Base-by-base conservation (phyloP, 2,113 vertebrate species). In the Podiceps cristatus region DNA sequence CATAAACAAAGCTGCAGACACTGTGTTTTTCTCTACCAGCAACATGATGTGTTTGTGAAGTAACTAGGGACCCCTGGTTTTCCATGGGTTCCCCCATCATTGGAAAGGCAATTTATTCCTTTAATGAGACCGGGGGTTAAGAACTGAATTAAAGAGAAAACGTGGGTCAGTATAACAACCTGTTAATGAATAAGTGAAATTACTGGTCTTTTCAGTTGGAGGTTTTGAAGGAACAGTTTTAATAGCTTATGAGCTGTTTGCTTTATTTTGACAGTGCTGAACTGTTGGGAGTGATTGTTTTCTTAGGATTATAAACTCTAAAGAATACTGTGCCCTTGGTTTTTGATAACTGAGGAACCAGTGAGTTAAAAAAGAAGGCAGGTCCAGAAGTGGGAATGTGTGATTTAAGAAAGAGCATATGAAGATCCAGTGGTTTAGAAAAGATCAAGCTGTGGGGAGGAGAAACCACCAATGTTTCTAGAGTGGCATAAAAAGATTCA, bases 1-100 rank as follows among this genome's bases (percentile, higher is more conserved):
- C 71, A 78, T 94, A 95, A 98, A 97, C 94, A 98, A 98, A 98
- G 96, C 93, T 96, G 88, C 76, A 97, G 93, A 96, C 53, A 5
- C 49, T 93, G 80, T 93, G 49, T 93, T 96, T 95, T 85, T 62
- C 60, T 94, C 86, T 80, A 82, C 78, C 82, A 87, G 49, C 87
- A 86, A 75, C 7, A 23, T 77, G 75, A 83, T 89, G 89, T 96
- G 52, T 93, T 95, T 97, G 93, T 96, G 90, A 96, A 91, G 94
- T 96, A 90, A 83, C 56, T 58, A 87, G 93, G 84, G 56, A 84
- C 68, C 93, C 56, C 86, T 81, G 71, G 29, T 96, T 96, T 88
- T 95, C 18, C 59, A 2, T 93, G 58, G 50, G 50, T 88, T 95
- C 97, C 40, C 56, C 55, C 40, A 6, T 75, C 14, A 2, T 14